Evolutionary conservation across 2,113 vertebrate genomes (phyloP), one percentile per base, ranked within the genome.

Genomic region (Cepphus grylle): DNA sequence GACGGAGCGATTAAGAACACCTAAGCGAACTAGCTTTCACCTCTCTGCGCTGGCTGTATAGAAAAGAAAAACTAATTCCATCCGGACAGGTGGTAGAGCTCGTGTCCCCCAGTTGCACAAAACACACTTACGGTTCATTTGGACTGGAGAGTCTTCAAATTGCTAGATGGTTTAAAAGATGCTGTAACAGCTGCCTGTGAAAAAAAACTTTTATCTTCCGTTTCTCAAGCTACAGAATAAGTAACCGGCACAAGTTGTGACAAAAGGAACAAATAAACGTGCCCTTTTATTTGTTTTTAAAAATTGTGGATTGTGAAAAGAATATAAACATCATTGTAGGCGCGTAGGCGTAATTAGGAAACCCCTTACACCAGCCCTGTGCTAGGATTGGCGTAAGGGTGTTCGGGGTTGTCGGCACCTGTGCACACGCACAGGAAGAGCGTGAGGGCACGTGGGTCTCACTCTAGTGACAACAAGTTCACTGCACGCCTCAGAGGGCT

Each of bases 1-100:
- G 30, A 58, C 2, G 56, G 22, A 42, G 14, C 0, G 0, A 36
- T 6, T 43, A 18, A 45, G 58, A 59, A 13, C 5, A 69, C 16
- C 6, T 6, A 14, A 61, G 19, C 21, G 26, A 50, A 74, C 61
- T 66, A 61, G 10, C 36, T 82, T 59, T 50, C 50, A 19, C 4
- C 6, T 63, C 38, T 72, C 20, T 65, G 2, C 13, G 27, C 2
- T 38, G 19, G 22, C 16, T 79, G 6, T 16, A 52, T 8, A 32
- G 52, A 55, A 55, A 62, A 13, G 14, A 66, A 71, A 76, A 53
- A n/a, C n/a, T 47, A 74, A 47, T 71, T 89, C 42, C 36, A 11
- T 47, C 16, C 8, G 61, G 50, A 27, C 3, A 49, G 12, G 23
- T 52, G 12, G 22, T 25, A 21, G 45, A 45, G 3, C 5, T 86